phyloP scores from a whole-genome alignment of 2,888 invertebrate species.

The Xestia c-nigrum region DNA sequence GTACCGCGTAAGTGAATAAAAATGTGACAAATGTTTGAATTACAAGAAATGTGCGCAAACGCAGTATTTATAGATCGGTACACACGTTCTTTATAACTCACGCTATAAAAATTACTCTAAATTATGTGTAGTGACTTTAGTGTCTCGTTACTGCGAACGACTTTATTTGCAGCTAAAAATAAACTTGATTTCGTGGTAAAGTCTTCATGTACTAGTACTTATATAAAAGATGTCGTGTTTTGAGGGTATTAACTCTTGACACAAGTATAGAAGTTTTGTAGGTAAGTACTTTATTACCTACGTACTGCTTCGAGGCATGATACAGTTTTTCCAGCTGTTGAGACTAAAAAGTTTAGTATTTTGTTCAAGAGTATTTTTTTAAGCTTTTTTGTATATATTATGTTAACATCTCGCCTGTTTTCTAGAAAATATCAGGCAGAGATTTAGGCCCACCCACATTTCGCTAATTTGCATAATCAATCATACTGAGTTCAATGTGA shows the following conservation, averaged over 20 bases:
- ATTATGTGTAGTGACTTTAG: conserved; percentile 60
- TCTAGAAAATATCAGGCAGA: not conserved
- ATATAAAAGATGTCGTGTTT: not conserved
- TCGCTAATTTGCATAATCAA: not conserved
- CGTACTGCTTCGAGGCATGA: conserved; percentile 24
- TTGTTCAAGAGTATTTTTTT: not conserved
- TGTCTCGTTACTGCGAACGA: conserved; percentile 60
- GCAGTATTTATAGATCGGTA: conserved; percentile 71
- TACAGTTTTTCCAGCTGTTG: not conserved
- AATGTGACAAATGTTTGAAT: conserved; percentile 78
- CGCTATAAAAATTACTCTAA: conserved; percentile 66
- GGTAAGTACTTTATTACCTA: conserved; percentile 3
- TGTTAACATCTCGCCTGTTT: not conserved
- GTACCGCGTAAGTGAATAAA: conserved; percentile 67
- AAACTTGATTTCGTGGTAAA: conserved; percentile 48
- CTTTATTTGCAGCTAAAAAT: conserved; percentile 60
- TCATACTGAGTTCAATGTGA: not conserved
- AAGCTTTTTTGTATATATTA: not conserved
- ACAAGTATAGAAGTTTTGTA: conserved; percentile 42
- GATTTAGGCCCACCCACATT: not conserved
- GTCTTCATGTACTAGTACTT: conserved; percentile 8
- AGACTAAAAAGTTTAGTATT: not conserved
- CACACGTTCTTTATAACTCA: conserved; percentile 62
- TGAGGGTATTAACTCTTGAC: conserved; percentile 19
- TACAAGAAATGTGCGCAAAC: conserved; percentile 75